Base-by-base conservation (phyloP, 2,888 invertebrate genomes). In the Chrysotoxum bicinctum region DNA sequence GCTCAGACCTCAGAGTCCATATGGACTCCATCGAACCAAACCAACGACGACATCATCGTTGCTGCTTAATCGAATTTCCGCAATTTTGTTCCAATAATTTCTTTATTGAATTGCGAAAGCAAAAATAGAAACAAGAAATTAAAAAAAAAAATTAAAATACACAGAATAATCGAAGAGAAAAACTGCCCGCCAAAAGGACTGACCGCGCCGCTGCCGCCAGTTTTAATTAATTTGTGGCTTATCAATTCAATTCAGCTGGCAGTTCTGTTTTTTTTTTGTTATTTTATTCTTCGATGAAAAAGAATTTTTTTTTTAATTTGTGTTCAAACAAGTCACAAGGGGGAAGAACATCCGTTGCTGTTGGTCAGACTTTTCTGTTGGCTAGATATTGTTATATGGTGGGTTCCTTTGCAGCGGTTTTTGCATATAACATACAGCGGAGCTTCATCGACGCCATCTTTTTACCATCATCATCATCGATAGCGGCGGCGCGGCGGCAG, bases 211-310 rank as follows among this genome's bases (percentile, higher is more conserved):
- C 76, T 76, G 84, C 88, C 81, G 84, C 80, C 78, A 84, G 80
- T 87, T 86, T 87, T 91, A 91, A 91, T 91, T 91, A 91, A 91
- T 90, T 91, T 91, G 91, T 90, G 91, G 91, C 91, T 91, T 90
- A 91, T 91, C 91, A 91, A 91, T 91, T 91, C 90, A 91, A 91
- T 91, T 90, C 89, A 79, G 85, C 56, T 69, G 60, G 66, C 60
- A 72, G 70, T 75, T 56, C 54, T 58, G 52, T 52, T 10, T 37
- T 37, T 30, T 54, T 37, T 40, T 50, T 68, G 30, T 75, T 58
- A n/a, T 62, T 56, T 37, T 30, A 58, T 79, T 84, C 84, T 84
- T 80, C 85, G 81, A 85, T 81, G 85, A 77, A 73, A 69, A 12
- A 35, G 12, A 64, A 14, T 50, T 23, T 21, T 76, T 70, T 76